Evolutionary conservation across 2,888 invertebrate genomes (phyloP).

Genomic region (Drosophila diplacantha): DNA sequence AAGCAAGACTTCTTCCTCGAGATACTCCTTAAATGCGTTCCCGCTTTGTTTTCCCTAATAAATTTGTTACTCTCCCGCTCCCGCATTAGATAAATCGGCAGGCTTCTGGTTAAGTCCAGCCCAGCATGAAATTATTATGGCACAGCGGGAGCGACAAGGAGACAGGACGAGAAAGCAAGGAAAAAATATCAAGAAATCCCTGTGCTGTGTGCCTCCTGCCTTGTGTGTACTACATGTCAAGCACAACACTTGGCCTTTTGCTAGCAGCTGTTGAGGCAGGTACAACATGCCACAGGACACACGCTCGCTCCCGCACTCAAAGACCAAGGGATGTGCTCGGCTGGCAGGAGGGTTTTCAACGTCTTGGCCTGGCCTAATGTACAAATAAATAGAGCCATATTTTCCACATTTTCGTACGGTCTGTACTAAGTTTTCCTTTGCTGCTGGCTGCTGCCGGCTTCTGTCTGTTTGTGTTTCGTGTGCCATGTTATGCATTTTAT

Average conservation of each 20-base stretch:
- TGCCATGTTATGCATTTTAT: slow-evolving; percentile 69
- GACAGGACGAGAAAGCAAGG: slow-evolving; percentile 21
- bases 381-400: slow-evolving; percentile 69
- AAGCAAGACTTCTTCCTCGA: neutral
- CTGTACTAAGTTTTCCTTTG: slow-evolving; percentile 41
- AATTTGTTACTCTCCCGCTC: slow-evolving; percentile 24
- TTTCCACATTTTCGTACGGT: slow-evolving; percentile 59
- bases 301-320: slow-evolving; percentile 12
- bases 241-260: slow-evolving; percentile 70
- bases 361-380: slow-evolving; percentile 59
- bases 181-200: slow-evolving; percentile 27
- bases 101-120: slow-evolving; percentile 35
- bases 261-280: slow-evolving; percentile 59
- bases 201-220: slow-evolving; percentile 31
- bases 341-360: slow-evolving; percentile 38
- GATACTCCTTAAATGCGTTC: neutral
- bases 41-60: slow-evolving; percentile 21
- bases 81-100: slow-evolving; percentile 24
- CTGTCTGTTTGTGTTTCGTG: slow-evolving; percentile 40
- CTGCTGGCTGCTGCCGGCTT: slow-evolving; percentile 5
- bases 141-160: slow-evolving; percentile 45
- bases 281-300: slow-evolving; percentile 39
- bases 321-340: slow-evolving; percentile 9
- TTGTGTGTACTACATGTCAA: slow-evolving; percentile 55
- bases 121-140: slow-evolving; percentile 60